A percentile compares a stretch with the other conserved stretches of the same genome.
phyloP scores from a whole-genome alignment of 2,113 vertebrate species.

The Nothobranchius furzeri region DNA sequence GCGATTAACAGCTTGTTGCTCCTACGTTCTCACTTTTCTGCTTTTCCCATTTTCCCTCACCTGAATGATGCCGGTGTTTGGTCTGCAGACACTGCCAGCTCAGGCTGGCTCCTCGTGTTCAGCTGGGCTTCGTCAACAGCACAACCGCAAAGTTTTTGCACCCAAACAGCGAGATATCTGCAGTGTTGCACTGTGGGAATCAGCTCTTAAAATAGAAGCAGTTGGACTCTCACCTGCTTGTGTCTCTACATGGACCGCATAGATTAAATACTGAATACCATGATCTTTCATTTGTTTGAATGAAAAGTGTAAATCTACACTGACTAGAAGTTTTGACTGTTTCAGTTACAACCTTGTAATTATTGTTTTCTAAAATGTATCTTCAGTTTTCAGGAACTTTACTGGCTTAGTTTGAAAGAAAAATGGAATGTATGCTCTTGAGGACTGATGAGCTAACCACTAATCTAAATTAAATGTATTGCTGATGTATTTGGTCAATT shows the following conservation, averaged over 20 bases:
- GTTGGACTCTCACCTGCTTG: slow-evolving; percentile 57
- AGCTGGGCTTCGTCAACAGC: slow-evolving; percentile 47
- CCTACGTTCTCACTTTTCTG: slow-evolving; percentile 40
- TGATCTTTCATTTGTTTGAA: neutral
- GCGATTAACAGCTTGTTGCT: slow-evolving; percentile 60
- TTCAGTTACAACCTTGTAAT: no score
- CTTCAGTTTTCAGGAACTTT: no score
- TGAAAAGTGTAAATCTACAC: neutral
- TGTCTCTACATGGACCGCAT: slow-evolving; percentile 37
- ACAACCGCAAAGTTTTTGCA: slow-evolving; percentile 60
- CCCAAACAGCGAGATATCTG: slow-evolving; percentile 68
- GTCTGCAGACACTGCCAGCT: slow-evolving; percentile 31
- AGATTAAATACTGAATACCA: neutral
- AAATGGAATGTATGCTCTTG: no score
- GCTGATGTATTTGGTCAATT: no score
- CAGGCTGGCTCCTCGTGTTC: slow-evolving; percentile 17
- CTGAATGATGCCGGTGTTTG: slow-evolving; percentile 24
- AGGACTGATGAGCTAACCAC: no score
- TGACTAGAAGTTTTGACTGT: neutral
- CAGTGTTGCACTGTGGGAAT: slow-evolving; percentile 33
- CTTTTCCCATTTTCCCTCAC: slow-evolving; percentile 30
- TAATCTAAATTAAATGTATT: no score
- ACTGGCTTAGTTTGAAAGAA: no score
- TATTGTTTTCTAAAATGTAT: no score
- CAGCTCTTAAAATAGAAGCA: slow-evolving; percentile 58